Evolutionary conservation across 1,140 invertebrate species (phyloP).

Genomic region (Drosophila virilis): DNA sequence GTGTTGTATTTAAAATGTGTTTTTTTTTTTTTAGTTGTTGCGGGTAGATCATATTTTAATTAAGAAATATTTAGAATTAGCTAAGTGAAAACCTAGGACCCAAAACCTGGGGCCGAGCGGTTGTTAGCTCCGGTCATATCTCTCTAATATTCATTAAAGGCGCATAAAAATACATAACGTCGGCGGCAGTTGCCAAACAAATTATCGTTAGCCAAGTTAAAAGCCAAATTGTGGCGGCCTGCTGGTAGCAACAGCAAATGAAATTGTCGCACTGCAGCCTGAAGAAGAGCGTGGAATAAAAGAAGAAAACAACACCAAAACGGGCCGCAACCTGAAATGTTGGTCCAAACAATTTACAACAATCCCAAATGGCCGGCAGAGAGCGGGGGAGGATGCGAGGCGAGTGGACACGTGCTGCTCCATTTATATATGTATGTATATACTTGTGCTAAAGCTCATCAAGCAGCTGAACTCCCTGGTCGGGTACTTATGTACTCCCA

Average conservation of each 20-base stretch:
- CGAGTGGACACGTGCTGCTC: slow-evolving; percentile 26
- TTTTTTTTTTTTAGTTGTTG: slow-evolving; percentile 14
- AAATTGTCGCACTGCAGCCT: slow-evolving; percentile 59
- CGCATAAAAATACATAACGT: slow-evolving; percentile 80
- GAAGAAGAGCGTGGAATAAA: slow-evolving; percentile 17
- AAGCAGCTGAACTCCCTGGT: slow-evolving; percentile 49
- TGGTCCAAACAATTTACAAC: slow-evolving; percentile 47
- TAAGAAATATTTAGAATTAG: slow-evolving; percentile 78
- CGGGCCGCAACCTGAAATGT: slow-evolving; percentile 44
- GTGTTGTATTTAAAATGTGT: slow-evolving; percentile 41
- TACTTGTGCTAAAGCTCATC: slow-evolving; percentile 30
- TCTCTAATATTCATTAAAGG: slow-evolving; percentile 76
- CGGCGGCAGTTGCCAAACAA: slow-evolving; percentile 72
- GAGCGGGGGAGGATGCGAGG: not conserved
- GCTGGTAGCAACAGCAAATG: slow-evolving; percentile 39
- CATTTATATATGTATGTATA: slow-evolving; percentile 23
- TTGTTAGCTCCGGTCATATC: slow-evolving; percentile 56
- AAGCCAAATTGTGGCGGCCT: slow-evolving; percentile 68
- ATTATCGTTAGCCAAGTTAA: slow-evolving; percentile 82
- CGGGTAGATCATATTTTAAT: slow-evolving; percentile 62
- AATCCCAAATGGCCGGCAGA: slow-evolving; percentile 1
- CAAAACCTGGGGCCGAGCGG: not conserved
- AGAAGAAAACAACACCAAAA: slow-evolving; percentile 38
- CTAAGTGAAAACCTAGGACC: slow-evolving; percentile 38
- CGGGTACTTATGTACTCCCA: slow-evolving; percentile 74